These are phyloP conservation scores for Metopolophium dirhodum DNA, from an alignment of 1,140 invertebrate species.

Conservation along the genomic window DNA sequence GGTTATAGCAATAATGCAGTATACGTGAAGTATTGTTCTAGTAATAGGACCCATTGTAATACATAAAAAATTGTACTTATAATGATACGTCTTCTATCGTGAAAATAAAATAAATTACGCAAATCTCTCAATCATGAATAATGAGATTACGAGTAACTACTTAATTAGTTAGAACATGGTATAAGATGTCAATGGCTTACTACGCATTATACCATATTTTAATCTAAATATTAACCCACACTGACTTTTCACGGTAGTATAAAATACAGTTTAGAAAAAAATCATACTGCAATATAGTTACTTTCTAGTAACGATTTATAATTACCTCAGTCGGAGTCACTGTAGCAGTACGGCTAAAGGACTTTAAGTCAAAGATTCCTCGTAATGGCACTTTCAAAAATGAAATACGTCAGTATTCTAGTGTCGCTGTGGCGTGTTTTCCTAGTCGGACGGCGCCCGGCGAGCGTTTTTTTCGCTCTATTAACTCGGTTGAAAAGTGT, in stretches of 20 bases:
- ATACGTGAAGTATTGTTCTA: not conserved
- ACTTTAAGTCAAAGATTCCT: not conserved
- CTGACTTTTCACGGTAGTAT: not conserved
- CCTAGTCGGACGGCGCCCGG: no score
- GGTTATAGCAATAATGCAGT: not conserved
- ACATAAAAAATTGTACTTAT: not conserved
- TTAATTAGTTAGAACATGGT: not conserved
- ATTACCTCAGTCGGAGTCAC: not conserved
- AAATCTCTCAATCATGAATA: not conserved
- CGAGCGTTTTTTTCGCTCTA: slow-evolving; percentile 7
- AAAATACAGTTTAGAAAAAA: not conserved
- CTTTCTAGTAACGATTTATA: not conserved
- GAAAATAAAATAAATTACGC: not conserved
- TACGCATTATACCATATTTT: no score
- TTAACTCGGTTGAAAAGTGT: slow-evolving; percentile 23
- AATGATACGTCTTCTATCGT: not conserved
- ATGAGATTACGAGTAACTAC: not conserved
- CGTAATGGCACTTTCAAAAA: slow-evolving; percentile 17
- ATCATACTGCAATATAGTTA: not conserved
- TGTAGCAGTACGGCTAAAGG: not conserved
- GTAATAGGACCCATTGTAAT: not conserved
- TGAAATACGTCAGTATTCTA: not conserved
- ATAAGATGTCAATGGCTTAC: no score
- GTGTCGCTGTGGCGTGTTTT: not conserved
- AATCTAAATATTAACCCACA: no score